These are phyloP conservation scores for Tokudaia muenninki DNA, from an alignment of 2,797 vertebrate species.

Conservation along the genomic window DNA sequence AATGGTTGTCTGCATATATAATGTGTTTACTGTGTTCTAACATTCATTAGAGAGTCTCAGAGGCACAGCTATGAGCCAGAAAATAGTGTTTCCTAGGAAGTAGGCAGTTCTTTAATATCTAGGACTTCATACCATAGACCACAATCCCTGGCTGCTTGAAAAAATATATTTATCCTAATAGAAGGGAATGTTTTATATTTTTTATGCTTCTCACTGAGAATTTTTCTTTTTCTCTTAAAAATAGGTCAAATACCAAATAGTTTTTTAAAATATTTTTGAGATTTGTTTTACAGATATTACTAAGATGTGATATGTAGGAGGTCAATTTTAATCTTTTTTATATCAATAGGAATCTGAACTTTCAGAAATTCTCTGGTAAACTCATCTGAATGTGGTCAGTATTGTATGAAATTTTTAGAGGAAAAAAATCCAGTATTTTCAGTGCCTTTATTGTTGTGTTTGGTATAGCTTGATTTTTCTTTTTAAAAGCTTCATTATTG, in stretches of 20 bases:
- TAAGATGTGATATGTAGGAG: conserved; percentile 3
- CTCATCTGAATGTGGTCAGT: conserved; percentile 2
- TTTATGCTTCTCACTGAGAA: background rate
- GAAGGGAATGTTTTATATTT: background rate
- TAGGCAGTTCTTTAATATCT: background rate
- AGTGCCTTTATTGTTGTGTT: conserved; percentile 25
- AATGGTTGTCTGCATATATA: conserved; percentile 31
- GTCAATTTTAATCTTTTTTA: conserved; percentile 7
- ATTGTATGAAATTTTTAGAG: conserved; percentile 20
- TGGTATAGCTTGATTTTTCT: background rate
- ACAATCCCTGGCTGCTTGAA: background rate
- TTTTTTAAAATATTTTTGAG: conserved; percentile 3
- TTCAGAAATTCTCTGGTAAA: conserved; percentile 45
- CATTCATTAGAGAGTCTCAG: conserved; percentile 31
- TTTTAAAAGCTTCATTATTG: background rate
- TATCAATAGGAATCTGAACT: background rate
- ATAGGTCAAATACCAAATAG: background rate
- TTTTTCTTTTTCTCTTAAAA: background rate
- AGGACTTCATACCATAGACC: background rate
- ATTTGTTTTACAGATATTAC: conserved; percentile 31
- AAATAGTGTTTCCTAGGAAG: background rate
- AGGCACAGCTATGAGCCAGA: background rate
- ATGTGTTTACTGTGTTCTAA: conserved; percentile 14
- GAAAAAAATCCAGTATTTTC: background rate
- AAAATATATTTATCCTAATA: background rate